Conservation (phyloP, 2,888 invertebrate species). For the Nesidiocoris tenuis region DNA sequence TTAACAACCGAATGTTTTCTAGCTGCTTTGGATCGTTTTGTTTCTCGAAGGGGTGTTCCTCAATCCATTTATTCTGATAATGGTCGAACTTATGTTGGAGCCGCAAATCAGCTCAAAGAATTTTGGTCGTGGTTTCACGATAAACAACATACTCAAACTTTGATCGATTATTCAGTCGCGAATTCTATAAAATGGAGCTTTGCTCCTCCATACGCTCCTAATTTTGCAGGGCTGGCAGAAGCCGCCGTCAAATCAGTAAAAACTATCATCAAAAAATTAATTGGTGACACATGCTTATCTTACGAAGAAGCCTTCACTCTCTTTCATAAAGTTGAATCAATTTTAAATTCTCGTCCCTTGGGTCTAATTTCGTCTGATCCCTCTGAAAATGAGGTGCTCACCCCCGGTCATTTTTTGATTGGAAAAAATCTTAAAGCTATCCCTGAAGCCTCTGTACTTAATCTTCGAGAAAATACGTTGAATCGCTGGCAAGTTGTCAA, state of each 20-base stretch:
- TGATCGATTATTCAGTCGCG: too few species aligned
- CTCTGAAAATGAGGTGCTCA: conserved; percentile 47
- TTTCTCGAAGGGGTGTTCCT: too few species aligned
- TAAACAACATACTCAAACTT: too few species aligned
- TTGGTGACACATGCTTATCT: conserved; percentile 48
- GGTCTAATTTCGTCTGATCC: conserved; percentile 50
- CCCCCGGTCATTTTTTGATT: conserved; percentile 49
- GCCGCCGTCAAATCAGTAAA: conserved; percentile 51
- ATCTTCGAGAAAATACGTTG: conserved; percentile 44
- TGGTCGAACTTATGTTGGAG: too few species aligned
- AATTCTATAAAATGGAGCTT: too few species aligned
- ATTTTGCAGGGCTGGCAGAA: conserved; percentile 38
- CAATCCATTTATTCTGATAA: too few species aligned
- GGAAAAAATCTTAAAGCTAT: conserved; percentile 50
- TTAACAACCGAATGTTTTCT: too few species aligned
- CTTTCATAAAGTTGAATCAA: too few species aligned
- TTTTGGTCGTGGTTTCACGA: too few species aligned
- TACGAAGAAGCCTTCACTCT: conserved; percentile 51
- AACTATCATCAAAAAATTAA: conserved; percentile 49
- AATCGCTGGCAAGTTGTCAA: conserved; percentile 51
- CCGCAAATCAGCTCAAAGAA: too few species aligned
- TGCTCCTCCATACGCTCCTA: conserved; percentile 49
- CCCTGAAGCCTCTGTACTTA: conserved; percentile 49
- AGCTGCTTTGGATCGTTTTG: too few species aligned
- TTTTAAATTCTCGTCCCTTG: conserved; percentile 52